Evolutionary conservation across 2,113 vertebrate species (phyloP), one percentile per base, ranked within the genome.

Genomic region (Cyanoramphus novaezelandiae): DNA sequence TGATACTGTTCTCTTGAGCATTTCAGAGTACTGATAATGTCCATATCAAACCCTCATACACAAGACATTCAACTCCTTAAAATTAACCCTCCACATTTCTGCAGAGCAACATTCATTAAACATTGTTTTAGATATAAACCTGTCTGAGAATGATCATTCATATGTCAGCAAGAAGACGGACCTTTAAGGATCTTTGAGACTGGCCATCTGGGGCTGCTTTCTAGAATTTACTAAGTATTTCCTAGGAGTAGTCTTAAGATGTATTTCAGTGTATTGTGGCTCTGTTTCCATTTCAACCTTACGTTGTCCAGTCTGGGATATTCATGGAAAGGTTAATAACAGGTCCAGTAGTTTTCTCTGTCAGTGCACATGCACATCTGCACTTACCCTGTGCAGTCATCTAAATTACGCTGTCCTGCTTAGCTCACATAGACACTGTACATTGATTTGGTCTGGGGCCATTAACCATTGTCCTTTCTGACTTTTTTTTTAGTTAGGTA

Each of bases 341-440:
- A 63, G 47, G 29, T 31, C 62, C 5, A 31, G 33, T 17, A 20
- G 2, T 69, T 68, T 87, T 25, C 24, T 75, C 29, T 65, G 35
- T 15, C 11, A n/a, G 15, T 44, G 43, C 28, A 50, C 33, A 43
- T 0, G 1, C 24, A 49, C 1, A 4, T 20, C 46, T 74, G 41
- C 24, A 33, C 25, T 79, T 70, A 57, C 13, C 35, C 20, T 63
- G 31, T 68, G 17, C 25, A 20, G 11, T 25, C 18, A 24, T 16
- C 35, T 69, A 55, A 68, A 83, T 64, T 50, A 29, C 20, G 41
- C 41, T 33, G 27, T 57, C 60, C 62, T 68, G 37, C 37, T 71
- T 78, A 71, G 59, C n/a, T 78, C 52, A 39, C 27, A 29, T 7
- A 60, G 44, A 41, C 0, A 1, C 23, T 55, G 23, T 9, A 39